phyloP scores from a whole-genome alignment of 2,113 vertebrate genomes.

The Antennarius striatus region DNA sequence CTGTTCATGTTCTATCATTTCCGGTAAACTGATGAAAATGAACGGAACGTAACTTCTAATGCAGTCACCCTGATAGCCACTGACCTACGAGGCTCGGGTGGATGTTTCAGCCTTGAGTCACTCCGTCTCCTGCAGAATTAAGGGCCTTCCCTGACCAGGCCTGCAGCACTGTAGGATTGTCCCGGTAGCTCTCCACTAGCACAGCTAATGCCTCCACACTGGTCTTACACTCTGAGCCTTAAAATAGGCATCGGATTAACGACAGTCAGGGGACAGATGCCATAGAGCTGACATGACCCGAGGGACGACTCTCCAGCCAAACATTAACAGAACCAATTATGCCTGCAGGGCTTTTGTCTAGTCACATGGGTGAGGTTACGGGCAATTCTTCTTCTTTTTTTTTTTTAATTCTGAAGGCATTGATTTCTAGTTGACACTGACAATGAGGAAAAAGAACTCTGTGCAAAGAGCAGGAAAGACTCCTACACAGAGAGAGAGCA shows the following conservation, averaged over 20 bases:
- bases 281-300: slow-evolving; percentile 41
- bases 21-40: slow-evolving; percentile 20
- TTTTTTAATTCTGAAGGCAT: neutral
- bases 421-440: neutral
- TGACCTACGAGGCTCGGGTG: slow-evolving; percentile 16
- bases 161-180: slow-evolving; percentile 31
- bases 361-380: slow-evolving; percentile 8
- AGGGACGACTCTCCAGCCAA: slow-evolving; percentile 53
- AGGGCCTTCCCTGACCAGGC: slow-evolving; percentile 30
- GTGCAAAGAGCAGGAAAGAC: neutral
- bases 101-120: slow-evolving; percentile 62
- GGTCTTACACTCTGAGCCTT: slow-evolving; percentile 49
- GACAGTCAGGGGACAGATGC: slow-evolving; percentile 69
- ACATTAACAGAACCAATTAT: slow-evolving; percentile 60
- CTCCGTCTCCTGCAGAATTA: slow-evolving; percentile 26
- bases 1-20: slow-evolving; percentile 10
- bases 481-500: neutral
- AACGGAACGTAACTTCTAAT: slow-evolving; percentile 30
- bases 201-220: slow-evolving; percentile 44
- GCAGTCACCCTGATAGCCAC: slow-evolving; percentile 50
- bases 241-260: slow-evolving; percentile 76
- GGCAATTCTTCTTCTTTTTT: neutral
- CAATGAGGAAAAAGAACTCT: neutral
- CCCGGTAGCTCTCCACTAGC: slow-evolving; percentile 35
- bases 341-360: slow-evolving; percentile 26